A percentile compares a stretch with the other conserved stretches of the same genome.
phyloP scores from a whole-genome alignment of 2,888 invertebrate species.

The Melikaiella ostensackeni region DNA sequence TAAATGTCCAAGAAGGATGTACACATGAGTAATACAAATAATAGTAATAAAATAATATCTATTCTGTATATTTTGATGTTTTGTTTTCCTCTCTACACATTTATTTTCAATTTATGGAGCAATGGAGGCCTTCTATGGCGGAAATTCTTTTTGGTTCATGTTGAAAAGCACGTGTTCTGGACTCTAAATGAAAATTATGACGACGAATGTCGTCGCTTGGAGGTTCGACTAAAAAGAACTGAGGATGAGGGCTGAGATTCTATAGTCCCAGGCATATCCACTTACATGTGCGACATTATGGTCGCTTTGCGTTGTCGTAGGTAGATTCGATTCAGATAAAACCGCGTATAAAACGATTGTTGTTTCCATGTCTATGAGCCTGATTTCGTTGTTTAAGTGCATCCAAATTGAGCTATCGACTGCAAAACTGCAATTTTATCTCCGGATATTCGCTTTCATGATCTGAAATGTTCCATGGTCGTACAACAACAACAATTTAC shows the following conservation, averaged over 20 bases:
- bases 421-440: slow-evolving; percentile 4
- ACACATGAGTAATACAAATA: no score
- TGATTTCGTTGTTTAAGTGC: slow-evolving; percentile 21
- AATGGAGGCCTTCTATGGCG: neutral
- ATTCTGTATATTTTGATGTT: neutral
- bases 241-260: slow-evolving; percentile 43
- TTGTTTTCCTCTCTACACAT: neutral
- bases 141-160: neutral
- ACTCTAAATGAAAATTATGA: slow-evolving; percentile 33
- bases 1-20: no score
- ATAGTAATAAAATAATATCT: neutral
- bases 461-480: neutral
- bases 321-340: slow-evolving; percentile 65
- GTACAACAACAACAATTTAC: neutral
- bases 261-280: slow-evolving; percentile 75
- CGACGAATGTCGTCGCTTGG: slow-evolving; percentile 36
- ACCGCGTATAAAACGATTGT: slow-evolving; percentile 36
- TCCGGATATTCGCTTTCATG: neutral
- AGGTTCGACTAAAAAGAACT: slow-evolving; percentile 32
- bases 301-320: slow-evolving; percentile 58
- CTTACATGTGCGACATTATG: slow-evolving; percentile 72
- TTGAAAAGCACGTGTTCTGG: slow-evolving; percentile 4
- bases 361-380: neutral
- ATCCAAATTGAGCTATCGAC: slow-evolving; percentile 4
- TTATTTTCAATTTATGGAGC: slow-evolving; percentile 4